Percentiles rank a stretch among this genome's conserved stretches.
These are phyloP conservation scores for Dryocosmus kuriphilus DNA, from an alignment of 2,888 invertebrate species.

Conservation along the genomic window DNA sequence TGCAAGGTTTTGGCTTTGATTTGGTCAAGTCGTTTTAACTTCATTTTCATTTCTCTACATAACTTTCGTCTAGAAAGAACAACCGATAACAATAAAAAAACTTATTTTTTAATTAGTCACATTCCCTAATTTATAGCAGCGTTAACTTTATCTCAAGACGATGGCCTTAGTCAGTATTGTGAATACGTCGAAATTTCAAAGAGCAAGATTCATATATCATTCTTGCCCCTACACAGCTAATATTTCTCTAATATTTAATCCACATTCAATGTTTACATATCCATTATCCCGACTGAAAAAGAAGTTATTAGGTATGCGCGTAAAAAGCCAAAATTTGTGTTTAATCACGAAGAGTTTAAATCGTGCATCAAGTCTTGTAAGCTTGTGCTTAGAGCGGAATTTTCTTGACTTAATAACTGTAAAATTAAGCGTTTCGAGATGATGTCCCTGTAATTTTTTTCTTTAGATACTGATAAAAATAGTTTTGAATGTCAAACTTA, in stretches of 20 bases:
- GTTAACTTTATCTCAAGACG: constrained; percentile 22
- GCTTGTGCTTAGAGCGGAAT: constrained; percentile 7
- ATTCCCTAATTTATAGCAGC: background rate
- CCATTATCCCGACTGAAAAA: background rate
- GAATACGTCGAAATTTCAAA: constrained; percentile 14
- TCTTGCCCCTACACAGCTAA: constrained; percentile 21
- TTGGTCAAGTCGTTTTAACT: background rate
- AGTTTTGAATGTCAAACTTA: background rate
- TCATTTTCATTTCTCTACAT: background rate
- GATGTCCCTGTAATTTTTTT: background rate
- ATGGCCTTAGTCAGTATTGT: background rate
- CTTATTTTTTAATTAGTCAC: background rate
- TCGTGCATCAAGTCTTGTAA: background rate
- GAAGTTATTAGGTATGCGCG: background rate
- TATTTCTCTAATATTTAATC: constrained; percentile 31
- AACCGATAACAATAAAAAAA: background rate
- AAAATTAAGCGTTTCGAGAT: background rate
- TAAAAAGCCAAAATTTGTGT: constrained; percentile 17
- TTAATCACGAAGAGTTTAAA: background rate
- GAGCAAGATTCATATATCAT: constrained; percentile 28
- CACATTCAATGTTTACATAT: constrained; percentile 24
- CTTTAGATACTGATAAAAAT: background rate
- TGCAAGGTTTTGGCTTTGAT: constrained; percentile 38
- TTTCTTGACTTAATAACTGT: background rate
- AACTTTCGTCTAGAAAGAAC: background rate